Evolutionary conservation across 2,113 vertebrate species (phyloP).

Genomic region (Motacilla alba): DNA sequence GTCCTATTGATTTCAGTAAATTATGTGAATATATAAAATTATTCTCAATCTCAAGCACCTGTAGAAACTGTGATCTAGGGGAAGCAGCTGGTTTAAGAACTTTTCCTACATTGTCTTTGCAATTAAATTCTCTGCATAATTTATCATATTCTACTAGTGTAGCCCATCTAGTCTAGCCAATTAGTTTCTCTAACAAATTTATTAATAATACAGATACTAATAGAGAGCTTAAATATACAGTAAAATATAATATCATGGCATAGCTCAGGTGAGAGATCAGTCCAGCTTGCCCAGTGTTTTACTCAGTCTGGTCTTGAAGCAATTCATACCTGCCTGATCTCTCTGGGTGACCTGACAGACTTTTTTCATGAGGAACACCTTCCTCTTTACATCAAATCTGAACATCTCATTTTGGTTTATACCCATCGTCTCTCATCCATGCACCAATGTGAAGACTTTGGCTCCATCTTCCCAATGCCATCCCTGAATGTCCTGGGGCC

Average conservation of each 20-base stretch:
- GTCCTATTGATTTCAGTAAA: background rate
- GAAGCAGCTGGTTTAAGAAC: background rate
- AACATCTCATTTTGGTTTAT: background rate
- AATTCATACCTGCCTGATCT: background rate
- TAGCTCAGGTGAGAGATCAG: background rate
- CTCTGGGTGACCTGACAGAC: background rate
- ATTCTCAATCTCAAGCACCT: background rate
- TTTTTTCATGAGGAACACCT: background rate
- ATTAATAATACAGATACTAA: background rate
- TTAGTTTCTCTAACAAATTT: background rate
- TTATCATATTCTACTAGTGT: background rate
- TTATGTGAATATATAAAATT: background rate
- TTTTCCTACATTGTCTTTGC: background rate
- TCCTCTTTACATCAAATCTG: background rate
- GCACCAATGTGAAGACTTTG: background rate
- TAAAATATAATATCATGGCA: background rate
- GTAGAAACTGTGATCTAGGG: background rate
- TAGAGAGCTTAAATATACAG: background rate
- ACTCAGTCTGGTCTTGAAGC: background rate
- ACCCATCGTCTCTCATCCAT: background rate
- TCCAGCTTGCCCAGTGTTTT: background rate
- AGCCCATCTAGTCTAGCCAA: background rate
- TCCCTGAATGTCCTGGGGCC: background rate
- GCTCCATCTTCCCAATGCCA: background rate
- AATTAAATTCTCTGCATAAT: background rate